Conservation (phyloP, 1,140 invertebrate genomes). For the Drosophila triauraria region DNA sequence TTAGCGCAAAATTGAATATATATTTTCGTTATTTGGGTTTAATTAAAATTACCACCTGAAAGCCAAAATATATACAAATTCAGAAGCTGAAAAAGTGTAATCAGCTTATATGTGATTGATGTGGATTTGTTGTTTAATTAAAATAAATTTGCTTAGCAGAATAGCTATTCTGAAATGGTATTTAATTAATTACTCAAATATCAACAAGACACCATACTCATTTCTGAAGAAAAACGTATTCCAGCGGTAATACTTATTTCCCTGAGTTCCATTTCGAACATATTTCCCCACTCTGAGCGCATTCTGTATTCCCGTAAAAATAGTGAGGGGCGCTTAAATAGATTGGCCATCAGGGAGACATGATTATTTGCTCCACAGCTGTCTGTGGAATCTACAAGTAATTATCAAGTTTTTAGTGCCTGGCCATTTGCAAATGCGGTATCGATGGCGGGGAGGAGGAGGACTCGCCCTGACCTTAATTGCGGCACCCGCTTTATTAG, state of each 20-base stretch:
- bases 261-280: neutral
- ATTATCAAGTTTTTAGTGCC: conserved; percentile 56
- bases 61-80: too few relatives aligned
- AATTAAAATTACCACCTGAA: too few relatives aligned
- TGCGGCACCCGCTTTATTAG: conserved; percentile 65
- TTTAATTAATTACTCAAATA: too few relatives aligned
- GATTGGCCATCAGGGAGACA: conserved; percentile 19
- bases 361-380: conserved; percentile 4
- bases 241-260: too few relatives aligned
- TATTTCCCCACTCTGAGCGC: neutral
- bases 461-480: conserved; percentile 49
- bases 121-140: too few relatives aligned
- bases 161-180: too few relatives aligned
- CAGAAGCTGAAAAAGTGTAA: too few relatives aligned
- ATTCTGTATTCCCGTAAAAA: neutral
- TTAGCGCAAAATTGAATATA: too few relatives aligned
- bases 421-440: conserved; percentile 37
- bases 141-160: too few relatives aligned
- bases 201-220: neutral
- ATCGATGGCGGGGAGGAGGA: conserved; percentile 15
- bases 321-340: conserved; percentile 4
- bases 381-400: conserved; percentile 42
- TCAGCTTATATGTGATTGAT: too few relatives aligned
- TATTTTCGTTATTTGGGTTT: too few relatives aligned
- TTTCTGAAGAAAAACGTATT: neutral